Evolutionary conservation across 2,113 vertebrate genomes (phyloP), one percentile per base, ranked within the genome.

Genomic region (Tauraco erythrolophus): DNA sequence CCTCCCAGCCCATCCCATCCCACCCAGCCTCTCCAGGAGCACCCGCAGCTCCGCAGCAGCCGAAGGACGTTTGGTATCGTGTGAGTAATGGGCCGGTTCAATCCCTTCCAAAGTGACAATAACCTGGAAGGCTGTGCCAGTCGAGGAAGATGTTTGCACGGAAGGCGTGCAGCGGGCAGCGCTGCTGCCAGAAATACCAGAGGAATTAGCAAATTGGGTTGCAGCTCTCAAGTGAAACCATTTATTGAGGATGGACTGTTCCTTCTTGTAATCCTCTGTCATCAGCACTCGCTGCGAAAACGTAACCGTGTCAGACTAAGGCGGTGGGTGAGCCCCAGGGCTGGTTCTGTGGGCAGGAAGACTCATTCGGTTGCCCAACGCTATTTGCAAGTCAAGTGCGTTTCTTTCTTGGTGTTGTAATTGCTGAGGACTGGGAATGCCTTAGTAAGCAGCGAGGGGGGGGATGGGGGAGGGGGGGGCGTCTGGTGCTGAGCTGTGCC

Each of bases 171-270:
- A 17, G 86, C 8, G 8, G 43, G 76, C 70, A 41, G 62, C 4
- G 4, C 31, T 4, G 51, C 45, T 57, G 84, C 92, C 94, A 85
- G 94, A 35, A 95, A 96, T 96, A 41, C 88, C 92, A 83, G 83
- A 93, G 92, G 53, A 80, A 86, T 96, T 46, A 88, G 35, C 85
- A 51, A 76, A 71, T 2, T 8, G 90, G 61, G 95, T 56, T 37
- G 87, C 80, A 93, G 84, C 70, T 91, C 88, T 43, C 56, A 9
- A 70, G 72, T 66, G 90, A 93, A 94, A 94, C 84, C 96, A 51
- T 25, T 3, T 71, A 57, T 3, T n/a, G 70, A 43, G 88, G 88
- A 68, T 19, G 95, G 90, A 70, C 84, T 61, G 92, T 23, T 90
- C 57, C 81, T 77, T 56, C 83, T 92, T 66, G 62, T 48, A 48